Evolutionary conservation across 2,888 invertebrate species (phyloP), one percentile per base, ranked within the genome.

Genomic region (Troglohyphantes excavatus): DNA sequence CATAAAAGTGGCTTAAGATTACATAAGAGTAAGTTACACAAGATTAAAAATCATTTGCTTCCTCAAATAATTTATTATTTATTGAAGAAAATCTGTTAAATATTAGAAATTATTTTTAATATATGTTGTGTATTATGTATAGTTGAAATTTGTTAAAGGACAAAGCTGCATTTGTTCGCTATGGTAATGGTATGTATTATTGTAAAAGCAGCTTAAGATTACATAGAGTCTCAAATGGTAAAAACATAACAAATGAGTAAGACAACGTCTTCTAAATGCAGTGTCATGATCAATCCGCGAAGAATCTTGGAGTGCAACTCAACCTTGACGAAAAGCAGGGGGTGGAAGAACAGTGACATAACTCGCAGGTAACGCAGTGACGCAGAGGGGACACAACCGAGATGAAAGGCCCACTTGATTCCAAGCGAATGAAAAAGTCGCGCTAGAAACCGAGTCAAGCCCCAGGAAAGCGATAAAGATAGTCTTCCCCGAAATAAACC

Each of bases 241-340:
- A 9, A 33, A 33, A 33, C 9, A 33, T 53, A 53, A 53, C 5
- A 46, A 39, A n/a, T 53, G n/a, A 53, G 17, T n/a, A 46, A 72
- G 33, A 72, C 13, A 26, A 46, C 17, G 13, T 17, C 46, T 46
- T 26, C 46, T 46, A 72, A 72, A 46, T 5, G 17, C 6, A 21
- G 46, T 72, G 43, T 61, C 5, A 61, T 26, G 63, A 68, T 59
- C 53, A 29, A 59, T n/a, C 21, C 17, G 53, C 3, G 21, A 27
- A 46, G 33, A 70, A 68, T 68, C 27, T 23, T 65, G 43, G n/a
- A 43, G 26, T 39, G n/a, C 68, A 78, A 72, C n/a, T 59, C 78
- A 88, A 88, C 87, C 87, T 88, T 88, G 87, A 88, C 70, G 78
- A 53, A 67, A 68, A 7, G n/a, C 23, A 75, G 81, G 59, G 81